Base-by-base conservation (phyloP, 2,797 vertebrate species). In the Cottoperca gobio region DNA sequence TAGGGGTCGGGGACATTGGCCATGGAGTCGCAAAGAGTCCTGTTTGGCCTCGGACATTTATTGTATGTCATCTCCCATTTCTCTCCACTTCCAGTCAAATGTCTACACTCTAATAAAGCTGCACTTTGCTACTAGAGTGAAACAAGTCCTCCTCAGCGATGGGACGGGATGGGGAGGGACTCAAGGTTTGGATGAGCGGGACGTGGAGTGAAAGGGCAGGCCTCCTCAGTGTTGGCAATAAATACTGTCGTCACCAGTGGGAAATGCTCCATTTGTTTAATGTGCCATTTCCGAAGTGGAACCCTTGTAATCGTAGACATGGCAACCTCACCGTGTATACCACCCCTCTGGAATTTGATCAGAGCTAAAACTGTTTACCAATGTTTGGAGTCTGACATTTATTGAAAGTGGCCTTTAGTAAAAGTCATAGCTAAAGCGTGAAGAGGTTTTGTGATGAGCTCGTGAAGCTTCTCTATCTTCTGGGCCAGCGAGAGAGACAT, bases 401-500 rank as follows among this genome's bases (percentile, higher is more conserved):
- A 93, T 94, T 89, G 90, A 94, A 91, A 93, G 89, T 94, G 94
- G 93, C 94, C 93, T 95, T 94, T 93, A 86, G 91, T 94, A 92
- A 93, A 94, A 94, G 93, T 94, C 93, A 91, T 90, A 91, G 86
- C 83, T 59, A 74, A 88, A 52, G 86, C 89, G 89, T 94, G 93
- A 86, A 94, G 80, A 76, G 91, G 83, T 76, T 95, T 88, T 64
- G 62, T 89, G 91, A 94, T 93, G 90, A 94, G 91, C 66, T 70
- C 2, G 68, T 82, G 87, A 84, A 78, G 86, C 84, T 88, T 82
- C 84, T 84, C 48, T 59, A 43, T 88, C 83, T 67, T 82, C 68
- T 49, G 77, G 48, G 69, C 73, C 70, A 65, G 70, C 75, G 74
- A 86, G 84, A 78, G 62, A 40, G 48, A 77, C 48, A 66, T 63